Conservation (phyloP, 2,797 vertebrate species). For the Fistularia tabacaria region DNA sequence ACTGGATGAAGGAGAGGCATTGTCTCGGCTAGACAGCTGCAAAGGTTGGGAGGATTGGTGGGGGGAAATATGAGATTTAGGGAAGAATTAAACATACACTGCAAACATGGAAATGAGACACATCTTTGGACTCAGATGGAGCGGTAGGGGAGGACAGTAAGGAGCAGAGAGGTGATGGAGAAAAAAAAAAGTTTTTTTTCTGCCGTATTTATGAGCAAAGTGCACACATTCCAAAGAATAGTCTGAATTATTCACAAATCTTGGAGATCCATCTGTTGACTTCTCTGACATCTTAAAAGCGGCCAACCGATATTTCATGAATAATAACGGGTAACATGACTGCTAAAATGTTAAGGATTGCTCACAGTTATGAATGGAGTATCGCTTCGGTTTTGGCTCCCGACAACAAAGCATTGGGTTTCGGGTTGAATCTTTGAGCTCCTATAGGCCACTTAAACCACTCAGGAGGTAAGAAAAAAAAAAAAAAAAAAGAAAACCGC, state of each 20-base stretch:
- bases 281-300: not conserved
- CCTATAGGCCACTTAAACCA: too few species aligned
- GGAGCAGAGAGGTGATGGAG: conserved; percentile 26
- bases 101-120: conserved; percentile 67
- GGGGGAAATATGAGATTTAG: conserved; percentile 64
- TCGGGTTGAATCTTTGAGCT: too few species aligned
- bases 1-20: conserved; percentile 59
- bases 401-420: too few species aligned
- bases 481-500: too few species aligned
- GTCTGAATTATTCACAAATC: conserved; percentile 25
- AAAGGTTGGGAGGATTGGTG: conserved; percentile 55
- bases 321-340: not conserved
- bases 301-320: not conserved
- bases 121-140: conserved; percentile 56
- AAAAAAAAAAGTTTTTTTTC: conserved; percentile 41
- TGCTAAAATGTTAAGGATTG: not conserved
- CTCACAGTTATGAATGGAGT: not conserved
- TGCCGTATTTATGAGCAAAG: conserved; percentile 35
- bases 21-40: conserved; percentile 62
- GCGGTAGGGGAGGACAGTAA: conserved; percentile 36
- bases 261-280: conserved; percentile 20
- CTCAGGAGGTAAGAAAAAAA: too few species aligned
- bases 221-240: conserved; percentile 27
- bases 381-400: too few species aligned
- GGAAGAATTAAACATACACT: conserved; percentile 64